Conservation (phyloP, 2,888 invertebrate species). For the Eustalomyia histrio region DNA sequence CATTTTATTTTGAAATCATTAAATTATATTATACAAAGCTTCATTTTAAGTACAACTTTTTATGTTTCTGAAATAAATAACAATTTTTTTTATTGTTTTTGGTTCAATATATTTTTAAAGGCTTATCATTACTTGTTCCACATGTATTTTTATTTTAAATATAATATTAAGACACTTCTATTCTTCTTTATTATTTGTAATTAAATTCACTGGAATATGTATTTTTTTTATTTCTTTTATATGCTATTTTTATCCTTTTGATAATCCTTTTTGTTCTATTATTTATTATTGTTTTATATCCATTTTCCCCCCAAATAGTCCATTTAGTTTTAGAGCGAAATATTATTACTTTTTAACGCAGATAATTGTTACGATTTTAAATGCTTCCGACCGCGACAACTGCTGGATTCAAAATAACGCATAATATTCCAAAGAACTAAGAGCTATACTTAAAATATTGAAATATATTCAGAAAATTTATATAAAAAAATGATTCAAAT, state of each 20-base stretch:
- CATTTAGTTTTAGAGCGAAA: not conserved
- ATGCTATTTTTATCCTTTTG: slow-evolving; percentile 1
- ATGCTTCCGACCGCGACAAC: slow-evolving; percentile 78
- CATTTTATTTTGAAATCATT: not conserved
- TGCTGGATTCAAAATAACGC: slow-evolving; percentile 79
- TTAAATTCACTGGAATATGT: not conserved
- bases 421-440: slow-evolving; percentile 64
- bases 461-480: slow-evolving; percentile 57
- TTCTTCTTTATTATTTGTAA: not conserved
- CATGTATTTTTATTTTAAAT: not conserved
- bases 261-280: slow-evolving; percentile 22
- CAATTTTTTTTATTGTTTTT: not conserved
- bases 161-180: no score
- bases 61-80: not conserved
- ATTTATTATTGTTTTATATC: slow-evolving; percentile 1
- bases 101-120: not conserved
- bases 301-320: not conserved
- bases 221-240: not conserved
- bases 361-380: slow-evolving; percentile 70
- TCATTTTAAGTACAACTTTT: slow-evolving; percentile 5
- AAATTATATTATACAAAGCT: not conserved
- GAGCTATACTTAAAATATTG: slow-evolving; percentile 69
- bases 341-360: slow-evolving; percentile 70
- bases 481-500: slow-evolving; percentile 27
- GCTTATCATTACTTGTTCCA: not conserved